Conservation (phyloP, 2,797 vertebrate species). For the Naso thynnoides region DNA sequence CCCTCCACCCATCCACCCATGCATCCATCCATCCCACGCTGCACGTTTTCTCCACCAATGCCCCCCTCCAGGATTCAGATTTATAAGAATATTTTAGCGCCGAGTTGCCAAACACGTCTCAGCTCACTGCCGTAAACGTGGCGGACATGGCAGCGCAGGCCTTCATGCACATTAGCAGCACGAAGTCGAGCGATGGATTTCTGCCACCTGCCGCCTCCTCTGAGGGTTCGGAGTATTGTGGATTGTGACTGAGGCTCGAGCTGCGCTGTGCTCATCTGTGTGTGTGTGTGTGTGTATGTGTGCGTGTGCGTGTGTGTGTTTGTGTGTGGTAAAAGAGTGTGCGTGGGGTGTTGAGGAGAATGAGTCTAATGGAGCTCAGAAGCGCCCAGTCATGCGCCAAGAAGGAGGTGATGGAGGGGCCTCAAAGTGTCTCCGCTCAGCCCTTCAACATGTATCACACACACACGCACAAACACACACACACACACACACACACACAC, state of each 20-base stretch:
- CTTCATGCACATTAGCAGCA: slow-evolving; percentile 65
- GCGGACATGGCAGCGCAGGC: slow-evolving; percentile 60
- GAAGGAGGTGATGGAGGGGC: slow-evolving; percentile 91
- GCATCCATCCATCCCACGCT: slow-evolving; percentile 49
- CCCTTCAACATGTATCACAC: slow-evolving; percentile 37
- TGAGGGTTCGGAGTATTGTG: slow-evolving; percentile 81
- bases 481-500: slow-evolving; percentile 17
- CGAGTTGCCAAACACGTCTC: slow-evolving; percentile 60
- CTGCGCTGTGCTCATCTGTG: slow-evolving; percentile 29
- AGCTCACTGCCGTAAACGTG: slow-evolving; percentile 34
- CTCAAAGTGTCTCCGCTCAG: slow-evolving; percentile 90
- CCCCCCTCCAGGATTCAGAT: slow-evolving; percentile 87
- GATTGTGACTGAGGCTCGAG: slow-evolving; percentile 41
- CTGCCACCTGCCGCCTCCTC: slow-evolving; percentile 63
- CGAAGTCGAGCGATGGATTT: slow-evolving; percentile 65
- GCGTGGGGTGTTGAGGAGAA: slow-evolving; percentile 29
- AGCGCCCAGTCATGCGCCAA: slow-evolving; percentile 95
- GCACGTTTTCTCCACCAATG: slow-evolving; percentile 31
- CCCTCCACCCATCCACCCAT: slow-evolving; percentile 86
- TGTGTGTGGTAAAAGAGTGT: slow-evolving; percentile 21
- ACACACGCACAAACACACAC: slow-evolving; percentile 27
- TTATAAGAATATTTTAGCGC: slow-evolving; percentile 63
- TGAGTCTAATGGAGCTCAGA: slow-evolving; percentile 93
- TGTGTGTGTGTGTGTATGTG: slow-evolving; percentile 21
- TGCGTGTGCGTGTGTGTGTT: slow-evolving; percentile 20